A percentile compares a stretch with the other conserved stretches of the same genome.
These are phyloP conservation scores for Aphelocoma californica DNA, from an alignment of 2,797 vertebrate species.

Conservation along the genomic window DNA sequence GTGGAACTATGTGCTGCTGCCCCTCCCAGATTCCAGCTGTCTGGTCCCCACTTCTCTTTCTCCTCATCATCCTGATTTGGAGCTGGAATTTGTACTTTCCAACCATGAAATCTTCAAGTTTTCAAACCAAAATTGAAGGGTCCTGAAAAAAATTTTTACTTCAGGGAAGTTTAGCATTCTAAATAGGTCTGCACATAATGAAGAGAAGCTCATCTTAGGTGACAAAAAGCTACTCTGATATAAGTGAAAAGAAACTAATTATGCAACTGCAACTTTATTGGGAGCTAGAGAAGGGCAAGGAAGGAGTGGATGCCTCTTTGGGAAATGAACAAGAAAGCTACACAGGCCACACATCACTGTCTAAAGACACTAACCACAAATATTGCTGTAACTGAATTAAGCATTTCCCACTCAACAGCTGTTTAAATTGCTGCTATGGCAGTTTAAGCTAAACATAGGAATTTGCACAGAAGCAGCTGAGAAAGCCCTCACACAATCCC, in stretches of 20 bases:
- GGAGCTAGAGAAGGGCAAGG: background rate
- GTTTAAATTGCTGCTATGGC: slow-evolving; percentile 1
- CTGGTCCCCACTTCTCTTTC: background rate
- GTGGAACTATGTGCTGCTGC: background rate
- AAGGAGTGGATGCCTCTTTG: background rate
- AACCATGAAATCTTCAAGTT: background rate
- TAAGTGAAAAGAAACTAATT: background rate
- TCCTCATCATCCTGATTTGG: background rate
- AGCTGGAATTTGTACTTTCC: background rate
- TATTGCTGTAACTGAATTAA: background rate
- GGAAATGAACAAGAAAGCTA: background rate
- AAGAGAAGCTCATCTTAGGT: background rate
- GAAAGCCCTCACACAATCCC: background rate
- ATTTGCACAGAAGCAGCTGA: background rate
- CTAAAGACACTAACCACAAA: background rate
- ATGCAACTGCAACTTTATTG: background rate
- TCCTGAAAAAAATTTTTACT: slow-evolving; percentile 1
- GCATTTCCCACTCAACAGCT: background rate
- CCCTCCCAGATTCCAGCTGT: background rate
- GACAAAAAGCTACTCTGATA: background rate
- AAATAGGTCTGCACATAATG: background rate
- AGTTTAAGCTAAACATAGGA: background rate
- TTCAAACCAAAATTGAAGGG: background rate
- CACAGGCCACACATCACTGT: background rate
- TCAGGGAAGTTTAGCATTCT: background rate